These are phyloP conservation scores for Pachypsylla venusta DNA, from an alignment of 1,140 invertebrate species.

Conservation along the genomic window DNA sequence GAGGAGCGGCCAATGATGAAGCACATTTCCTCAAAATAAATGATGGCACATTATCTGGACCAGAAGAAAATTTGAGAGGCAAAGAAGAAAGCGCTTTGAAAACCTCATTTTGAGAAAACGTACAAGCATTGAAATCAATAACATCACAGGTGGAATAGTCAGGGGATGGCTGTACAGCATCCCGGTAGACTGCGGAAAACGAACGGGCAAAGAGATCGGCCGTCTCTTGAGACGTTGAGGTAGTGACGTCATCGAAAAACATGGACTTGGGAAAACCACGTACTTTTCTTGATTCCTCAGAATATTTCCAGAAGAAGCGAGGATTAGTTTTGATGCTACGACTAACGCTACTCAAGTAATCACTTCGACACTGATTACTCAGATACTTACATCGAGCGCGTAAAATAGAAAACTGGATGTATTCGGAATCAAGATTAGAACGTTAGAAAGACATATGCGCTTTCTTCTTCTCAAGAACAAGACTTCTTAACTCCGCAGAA, in stretches of 20 bases:
- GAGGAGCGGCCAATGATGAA: not conserved
- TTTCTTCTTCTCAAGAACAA: not conserved
- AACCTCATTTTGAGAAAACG: not conserved
- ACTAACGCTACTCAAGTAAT: not conserved
- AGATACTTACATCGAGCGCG: not conserved
- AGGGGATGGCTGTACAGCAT: not conserved
- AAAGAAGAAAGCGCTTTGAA: not conserved
- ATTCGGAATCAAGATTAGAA: not conserved
- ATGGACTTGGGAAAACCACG: not conserved
- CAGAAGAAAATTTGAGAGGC: constrained; percentile 4
- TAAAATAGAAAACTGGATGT: not conserved
- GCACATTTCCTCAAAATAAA: not conserved
- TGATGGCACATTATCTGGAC: not conserved
- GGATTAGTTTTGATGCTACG: not conserved
- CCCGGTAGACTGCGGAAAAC: not conserved
- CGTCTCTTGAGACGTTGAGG: not conserved
- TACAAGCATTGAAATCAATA: not conserved
- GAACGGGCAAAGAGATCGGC: not conserved
- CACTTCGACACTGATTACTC: not conserved
- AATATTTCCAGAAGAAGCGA: not conserved
- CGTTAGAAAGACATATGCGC: not conserved
- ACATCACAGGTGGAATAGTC: not conserved
- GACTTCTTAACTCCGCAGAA: not conserved
- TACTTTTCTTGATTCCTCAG: not conserved
- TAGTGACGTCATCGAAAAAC: not conserved